phyloP scores from a whole-genome alignment of 37 sponge, comb jelly and placozoan species.

The Axinella damicornis region DNA sequence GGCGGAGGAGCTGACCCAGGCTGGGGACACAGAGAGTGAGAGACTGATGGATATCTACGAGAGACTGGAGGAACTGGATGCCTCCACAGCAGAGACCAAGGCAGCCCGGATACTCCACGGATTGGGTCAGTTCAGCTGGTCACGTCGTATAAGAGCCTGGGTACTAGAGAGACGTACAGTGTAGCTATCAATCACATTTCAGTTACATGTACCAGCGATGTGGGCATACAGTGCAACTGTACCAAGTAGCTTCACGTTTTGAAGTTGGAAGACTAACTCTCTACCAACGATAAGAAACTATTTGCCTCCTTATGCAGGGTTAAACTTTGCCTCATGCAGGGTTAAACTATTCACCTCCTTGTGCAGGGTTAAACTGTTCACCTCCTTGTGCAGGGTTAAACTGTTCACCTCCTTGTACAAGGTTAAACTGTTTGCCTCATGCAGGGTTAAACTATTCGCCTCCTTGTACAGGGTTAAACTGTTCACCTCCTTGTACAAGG shows the following conservation, averaged over 20 bases:
- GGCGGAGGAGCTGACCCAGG: slow-evolving; percentile 65
- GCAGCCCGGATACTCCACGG: slow-evolving; percentile 79
- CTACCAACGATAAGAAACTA: too few species aligned
- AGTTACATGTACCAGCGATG: too few species aligned
- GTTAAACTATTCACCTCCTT: too few species aligned
- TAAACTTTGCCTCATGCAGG: too few species aligned
- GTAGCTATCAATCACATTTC: too few species aligned
- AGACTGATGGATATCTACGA: slow-evolving; percentile 89
- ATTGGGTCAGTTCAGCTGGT: slow-evolving; percentile 39
- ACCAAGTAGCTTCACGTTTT: too few species aligned
- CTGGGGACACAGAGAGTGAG: slow-evolving; percentile 77
- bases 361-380: too few species aligned
- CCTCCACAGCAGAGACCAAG: slow-evolving; percentile 79
- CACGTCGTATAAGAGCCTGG: neutral
- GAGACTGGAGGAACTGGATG: slow-evolving; percentile 89
- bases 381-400: too few species aligned
- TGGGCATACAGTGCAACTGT: too few species aligned
- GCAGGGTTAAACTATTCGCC: neutral
- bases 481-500: too few species aligned
- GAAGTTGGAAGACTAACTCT: too few species aligned
- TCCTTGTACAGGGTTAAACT: slow-evolving; percentile 55
- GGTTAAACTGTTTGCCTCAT: slow-evolving; percentile 32
- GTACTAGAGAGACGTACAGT: neutral
- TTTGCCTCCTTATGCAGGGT: too few species aligned
- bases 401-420: slow-evolving; percentile 14